Conservation (phyloP, 2,113 vertebrate genomes). For the Tamias sibiricus region DNA sequence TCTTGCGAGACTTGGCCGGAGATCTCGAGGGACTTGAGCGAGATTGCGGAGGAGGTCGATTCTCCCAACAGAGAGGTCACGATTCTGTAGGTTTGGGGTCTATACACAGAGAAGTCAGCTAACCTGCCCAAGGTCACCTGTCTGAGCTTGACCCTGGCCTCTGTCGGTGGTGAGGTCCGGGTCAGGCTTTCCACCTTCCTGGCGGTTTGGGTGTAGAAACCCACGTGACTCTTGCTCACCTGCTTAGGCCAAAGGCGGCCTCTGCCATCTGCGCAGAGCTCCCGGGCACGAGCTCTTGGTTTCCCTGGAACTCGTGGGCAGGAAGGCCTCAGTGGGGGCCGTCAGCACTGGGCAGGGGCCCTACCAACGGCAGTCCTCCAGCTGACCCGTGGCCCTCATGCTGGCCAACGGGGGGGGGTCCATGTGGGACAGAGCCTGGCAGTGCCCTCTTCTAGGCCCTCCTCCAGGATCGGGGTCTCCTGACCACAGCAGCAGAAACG, state of each 20-base stretch:
- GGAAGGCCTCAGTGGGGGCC: no score
- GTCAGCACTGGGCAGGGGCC: no score
- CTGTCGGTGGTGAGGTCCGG: no score
- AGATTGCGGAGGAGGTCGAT: no score
- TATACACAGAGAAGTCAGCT: not conserved
- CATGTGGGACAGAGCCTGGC: no score
- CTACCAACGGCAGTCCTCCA: no score
- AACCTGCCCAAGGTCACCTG: not conserved
- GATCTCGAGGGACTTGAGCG: no score
- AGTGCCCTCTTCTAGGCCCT: fast-evolving
- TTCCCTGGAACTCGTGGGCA: not conserved
- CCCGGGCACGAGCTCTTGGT: no score
- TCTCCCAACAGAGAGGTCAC: not conserved
- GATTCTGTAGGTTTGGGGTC: not conserved
- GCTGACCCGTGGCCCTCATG: fast-evolving
- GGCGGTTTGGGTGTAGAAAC: not conserved
- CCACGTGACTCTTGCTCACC: not conserved
- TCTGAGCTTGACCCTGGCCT: not conserved
- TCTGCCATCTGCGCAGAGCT: not conserved
- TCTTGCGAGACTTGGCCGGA: no score
- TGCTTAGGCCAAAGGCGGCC: no score
- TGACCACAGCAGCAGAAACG: not conserved
- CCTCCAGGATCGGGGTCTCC: not conserved
- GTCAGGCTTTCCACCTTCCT: not conserved
- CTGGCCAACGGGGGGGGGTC: fast-evolving